phyloP scores from a whole-genome alignment of 2,888 invertebrate species.

The Napeogenes inachia region DNA sequence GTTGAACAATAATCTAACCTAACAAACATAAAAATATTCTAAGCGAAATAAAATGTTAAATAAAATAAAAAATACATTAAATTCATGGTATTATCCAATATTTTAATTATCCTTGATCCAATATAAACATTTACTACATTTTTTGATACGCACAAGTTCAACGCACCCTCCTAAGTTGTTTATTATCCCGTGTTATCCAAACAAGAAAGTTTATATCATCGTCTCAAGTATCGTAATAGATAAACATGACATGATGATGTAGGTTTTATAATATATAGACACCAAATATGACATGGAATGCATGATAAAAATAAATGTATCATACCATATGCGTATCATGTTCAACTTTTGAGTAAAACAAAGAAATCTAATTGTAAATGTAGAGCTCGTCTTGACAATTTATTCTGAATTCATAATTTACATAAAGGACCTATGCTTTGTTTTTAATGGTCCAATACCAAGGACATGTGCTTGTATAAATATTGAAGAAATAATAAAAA shows the following conservation, averaged over 20 bases:
- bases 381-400: slow-evolving; percentile 54
- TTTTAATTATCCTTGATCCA: too few relatives aligned
- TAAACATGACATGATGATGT: background rate
- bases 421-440: slow-evolving; percentile 62
- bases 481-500: slow-evolving; percentile 47
- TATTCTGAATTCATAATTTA: slow-evolving; percentile 65
- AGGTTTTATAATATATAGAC: background rate
- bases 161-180: slow-evolving; percentile 10
- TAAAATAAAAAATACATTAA: too few relatives aligned
- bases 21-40: too few relatives aligned
- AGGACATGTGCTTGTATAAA: slow-evolving; percentile 66
- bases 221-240: slow-evolving; percentile 7
- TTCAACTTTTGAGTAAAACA: slow-evolving; percentile 52
- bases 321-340: slow-evolving; percentile 40
- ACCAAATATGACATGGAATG: slow-evolving; percentile 8
- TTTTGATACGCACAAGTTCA: slow-evolving; percentile 8
- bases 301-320: slow-evolving; percentile 24
- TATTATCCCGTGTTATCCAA: slow-evolving; percentile 1
- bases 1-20: too few relatives aligned
- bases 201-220: slow-evolving; percentile 10
- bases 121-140: too few relatives aligned
- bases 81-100: too few relatives aligned
- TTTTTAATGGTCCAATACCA: slow-evolving; percentile 66
- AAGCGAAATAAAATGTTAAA: too few relatives aligned
- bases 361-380: slow-evolving; percentile 65